A percentile compares a stretch with the other conserved stretches of the same genome.
Evolutionary conservation across 2,113 vertebrate genomes (phyloP).

Genomic region (Seriola quinqueradiata): DNA sequence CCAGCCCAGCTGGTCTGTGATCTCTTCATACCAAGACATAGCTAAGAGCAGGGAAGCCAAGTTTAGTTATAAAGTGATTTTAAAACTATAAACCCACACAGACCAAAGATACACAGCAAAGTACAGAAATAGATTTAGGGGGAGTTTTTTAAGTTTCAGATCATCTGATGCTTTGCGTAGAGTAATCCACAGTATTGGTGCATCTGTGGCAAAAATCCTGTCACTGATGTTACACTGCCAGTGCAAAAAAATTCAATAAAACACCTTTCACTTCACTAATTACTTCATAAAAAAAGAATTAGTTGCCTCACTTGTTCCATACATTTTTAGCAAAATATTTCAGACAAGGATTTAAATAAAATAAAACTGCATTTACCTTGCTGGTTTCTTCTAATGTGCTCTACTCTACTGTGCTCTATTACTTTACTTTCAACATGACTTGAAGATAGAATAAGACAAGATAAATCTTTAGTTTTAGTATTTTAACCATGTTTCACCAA

Average conservation of each 20-base stretch:
- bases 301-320: no score
- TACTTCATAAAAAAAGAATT: not conserved
- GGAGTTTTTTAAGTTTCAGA: not conserved
- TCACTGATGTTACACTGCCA: not conserved
- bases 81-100: not conserved
- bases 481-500: not conserved
- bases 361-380: not conserved
- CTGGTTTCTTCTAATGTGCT: no score
- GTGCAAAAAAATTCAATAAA: no score
- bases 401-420: no score
- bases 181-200: not conserved
- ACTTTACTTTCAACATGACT: not conserved
- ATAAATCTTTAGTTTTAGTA: not conserved
- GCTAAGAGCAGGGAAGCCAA: not conserved
- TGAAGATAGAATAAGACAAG: not conserved
- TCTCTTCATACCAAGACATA: not conserved
- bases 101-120: not conserved
- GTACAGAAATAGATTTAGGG: not conserved
- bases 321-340: no score
- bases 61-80: not conserved
- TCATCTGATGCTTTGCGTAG: not conserved
- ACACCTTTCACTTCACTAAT: not conserved
- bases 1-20: slow-evolving; percentile 33
- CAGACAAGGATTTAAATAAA: not conserved
- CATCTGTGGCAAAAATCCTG: slow-evolving; percentile 20